phyloP scores from a whole-genome alignment of 2,888 invertebrate species.

The Eupithecia abbreviata region DNA sequence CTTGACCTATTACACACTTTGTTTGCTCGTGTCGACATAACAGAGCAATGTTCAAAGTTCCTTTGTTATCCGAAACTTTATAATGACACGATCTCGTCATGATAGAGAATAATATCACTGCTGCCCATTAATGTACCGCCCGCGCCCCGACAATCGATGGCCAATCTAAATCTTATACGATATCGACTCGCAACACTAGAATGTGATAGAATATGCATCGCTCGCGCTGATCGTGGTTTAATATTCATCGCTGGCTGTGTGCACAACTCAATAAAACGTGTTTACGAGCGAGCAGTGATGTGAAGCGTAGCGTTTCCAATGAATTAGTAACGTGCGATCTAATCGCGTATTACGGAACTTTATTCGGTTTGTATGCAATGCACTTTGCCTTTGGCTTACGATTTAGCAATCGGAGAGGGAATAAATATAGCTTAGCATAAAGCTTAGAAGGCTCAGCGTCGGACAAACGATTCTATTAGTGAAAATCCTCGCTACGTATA shows the following conservation, averaged over 20 bases:
- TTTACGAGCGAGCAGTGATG: conserved; percentile 70
- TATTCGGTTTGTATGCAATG: conserved; percentile 29
- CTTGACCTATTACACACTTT: not conserved
- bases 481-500: not conserved
- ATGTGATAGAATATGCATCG: conserved; percentile 69
- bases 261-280: conserved; percentile 71
- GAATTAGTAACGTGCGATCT: conserved; percentile 64
- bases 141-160: conserved; percentile 5
- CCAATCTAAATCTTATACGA: conserved; percentile 28
- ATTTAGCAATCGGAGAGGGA: not conserved
- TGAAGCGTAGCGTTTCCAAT: conserved; percentile 54
- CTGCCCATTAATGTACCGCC: not conserved
- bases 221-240: conserved; percentile 58
- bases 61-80: not conserved
- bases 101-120: not conserved
- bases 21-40: not conserved
- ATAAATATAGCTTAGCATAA: conserved; percentile 12
- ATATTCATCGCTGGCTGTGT: conserved; percentile 72
- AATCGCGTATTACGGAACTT: conserved; percentile 45
- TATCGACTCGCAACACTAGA: conserved; percentile 38
- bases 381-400: conserved; percentile 20
- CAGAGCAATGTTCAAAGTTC: not conserved
- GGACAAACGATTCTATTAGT: not conserved
- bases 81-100: not conserved
- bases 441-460: not conserved